Evolutionary conservation across 1,140 invertebrate genomes (phyloP), one percentile per base, ranked within the genome.

Genomic region (Drosophila equinoxialis): DNA sequence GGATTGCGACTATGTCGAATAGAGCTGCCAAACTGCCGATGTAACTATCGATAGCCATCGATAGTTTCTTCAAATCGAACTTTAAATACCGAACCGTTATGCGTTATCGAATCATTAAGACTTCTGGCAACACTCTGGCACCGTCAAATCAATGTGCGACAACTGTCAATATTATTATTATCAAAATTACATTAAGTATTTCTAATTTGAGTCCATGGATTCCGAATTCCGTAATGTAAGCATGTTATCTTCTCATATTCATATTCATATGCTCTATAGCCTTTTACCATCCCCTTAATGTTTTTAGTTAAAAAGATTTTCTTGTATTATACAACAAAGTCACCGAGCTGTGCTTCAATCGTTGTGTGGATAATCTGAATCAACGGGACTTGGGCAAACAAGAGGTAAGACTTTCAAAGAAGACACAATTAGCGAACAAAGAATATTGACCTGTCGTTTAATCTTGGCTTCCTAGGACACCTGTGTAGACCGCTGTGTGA

Each of bases 311-410:
- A 95, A 95, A 95, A 92, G 97, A 98, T 77, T 98, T 98, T 91
- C 93, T 98, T 37, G 93, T 94, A 65, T 96, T 96, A 10, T 98
- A 97, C 92, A 98, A 98, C 92, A 97, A 96, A 94, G 93, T 98
- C 65, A 96, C 96, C 13, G 96, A 98, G 92, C 91, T 95, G 82
- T 98, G 97, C 91, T 98, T 98, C 87, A 93, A 92, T 68, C 96
- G 97, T 80, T 98, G 97, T 92, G 94, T 97, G 58, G 95, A 95
- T 82, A 97, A 97, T 92, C 97, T 98, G 73, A 97, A 96, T 6
- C 94, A 94, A n/a, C 93, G 97, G 78, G 94, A 94, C 74, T 93
- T 97, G 14, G 94, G 94, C 77, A 91, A 93, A n/a, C 93, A 94
- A 76, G 96, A 97, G 93, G 95, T 95, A 90, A 90, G 84, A 79